A percentile compares a stretch with the other conserved stretches of the same genome.
Conservation (phyloP, 2,113 vertebrate species). For the Neodon shergylaensis region DNA sequence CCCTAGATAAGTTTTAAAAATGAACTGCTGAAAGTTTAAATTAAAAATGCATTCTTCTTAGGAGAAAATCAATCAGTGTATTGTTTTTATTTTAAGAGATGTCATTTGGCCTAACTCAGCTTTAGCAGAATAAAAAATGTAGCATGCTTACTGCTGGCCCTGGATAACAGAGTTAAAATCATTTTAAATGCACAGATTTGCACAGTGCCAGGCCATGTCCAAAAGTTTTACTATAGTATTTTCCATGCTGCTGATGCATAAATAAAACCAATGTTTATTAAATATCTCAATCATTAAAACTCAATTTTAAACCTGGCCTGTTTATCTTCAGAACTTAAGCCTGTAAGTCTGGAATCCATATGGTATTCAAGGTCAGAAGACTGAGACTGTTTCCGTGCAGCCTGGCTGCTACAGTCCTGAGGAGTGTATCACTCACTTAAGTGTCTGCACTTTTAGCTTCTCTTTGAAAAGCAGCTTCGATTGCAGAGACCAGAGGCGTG, state of each 20-base stretch:
- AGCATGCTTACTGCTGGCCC: background rate
- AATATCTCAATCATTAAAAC: background rate
- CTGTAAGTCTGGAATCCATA: background rate
- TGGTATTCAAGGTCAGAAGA: background rate
- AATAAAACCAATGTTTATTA: background rate
- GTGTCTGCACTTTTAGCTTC: background rate
- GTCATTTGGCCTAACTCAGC: background rate
- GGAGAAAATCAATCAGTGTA: background rate
- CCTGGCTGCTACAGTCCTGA: accelerated
- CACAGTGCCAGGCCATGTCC: background rate
- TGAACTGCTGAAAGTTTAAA: background rate
- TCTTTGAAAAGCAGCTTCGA: background rate
- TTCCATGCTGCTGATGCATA: background rate
- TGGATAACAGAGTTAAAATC: background rate
- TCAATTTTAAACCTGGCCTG: background rate
- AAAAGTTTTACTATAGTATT: background rate
- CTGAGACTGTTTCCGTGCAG: background rate
- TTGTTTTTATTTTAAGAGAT: background rate
- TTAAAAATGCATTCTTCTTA: conserved; percentile 11
- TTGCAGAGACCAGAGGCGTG: conserved; percentile 34
- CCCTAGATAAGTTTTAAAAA: background rate
- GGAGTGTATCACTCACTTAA: background rate
- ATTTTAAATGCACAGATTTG: background rate
- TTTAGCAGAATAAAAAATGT: background rate
- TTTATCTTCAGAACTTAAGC: background rate